Percentiles rank a stretch among this genome's conserved stretches.
Conservation (phyloP, 2,797 vertebrate genomes). For the Macropus fuliginosus region DNA sequence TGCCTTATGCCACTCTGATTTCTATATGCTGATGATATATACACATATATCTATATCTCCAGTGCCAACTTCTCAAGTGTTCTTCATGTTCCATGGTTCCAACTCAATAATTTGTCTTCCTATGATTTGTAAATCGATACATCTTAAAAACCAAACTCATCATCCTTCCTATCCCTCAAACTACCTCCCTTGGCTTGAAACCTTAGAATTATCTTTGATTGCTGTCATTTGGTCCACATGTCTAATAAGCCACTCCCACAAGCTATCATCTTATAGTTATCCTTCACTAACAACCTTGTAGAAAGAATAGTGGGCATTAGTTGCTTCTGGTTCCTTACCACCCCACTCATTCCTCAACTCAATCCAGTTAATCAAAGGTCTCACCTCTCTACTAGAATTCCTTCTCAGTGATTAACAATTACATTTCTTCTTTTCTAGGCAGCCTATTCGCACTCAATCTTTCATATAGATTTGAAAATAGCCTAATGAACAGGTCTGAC, state of each 20-base stretch:
- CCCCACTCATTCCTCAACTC: not conserved
- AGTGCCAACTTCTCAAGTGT: not conserved
- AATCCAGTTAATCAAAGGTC: not conserved
- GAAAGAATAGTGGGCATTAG: not conserved
- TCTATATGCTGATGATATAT: not conserved
- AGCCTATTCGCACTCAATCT: not conserved
- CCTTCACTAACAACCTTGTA: not conserved
- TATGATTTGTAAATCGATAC: not conserved
- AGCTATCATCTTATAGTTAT: no score
- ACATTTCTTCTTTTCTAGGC: not conserved
- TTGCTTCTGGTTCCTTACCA: not conserved
- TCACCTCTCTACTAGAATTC: not conserved
- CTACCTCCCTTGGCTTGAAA: not conserved
- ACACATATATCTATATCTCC: no score
- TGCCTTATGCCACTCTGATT: not conserved
- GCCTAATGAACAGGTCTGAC: not conserved
- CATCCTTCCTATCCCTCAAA: not conserved
- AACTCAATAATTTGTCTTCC: not conserved
- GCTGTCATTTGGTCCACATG: not conserved
- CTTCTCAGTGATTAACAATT: not conserved
- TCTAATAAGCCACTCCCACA: no score
- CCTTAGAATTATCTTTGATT: not conserved
- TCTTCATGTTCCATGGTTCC: not conserved
- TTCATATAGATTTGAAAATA: not conserved
- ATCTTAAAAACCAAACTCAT: not conserved